Evolutionary conservation across 2,797 vertebrate genomes (phyloP), one percentile per base, ranked within the genome.

Genomic region (Uromys caudimaculatus): DNA sequence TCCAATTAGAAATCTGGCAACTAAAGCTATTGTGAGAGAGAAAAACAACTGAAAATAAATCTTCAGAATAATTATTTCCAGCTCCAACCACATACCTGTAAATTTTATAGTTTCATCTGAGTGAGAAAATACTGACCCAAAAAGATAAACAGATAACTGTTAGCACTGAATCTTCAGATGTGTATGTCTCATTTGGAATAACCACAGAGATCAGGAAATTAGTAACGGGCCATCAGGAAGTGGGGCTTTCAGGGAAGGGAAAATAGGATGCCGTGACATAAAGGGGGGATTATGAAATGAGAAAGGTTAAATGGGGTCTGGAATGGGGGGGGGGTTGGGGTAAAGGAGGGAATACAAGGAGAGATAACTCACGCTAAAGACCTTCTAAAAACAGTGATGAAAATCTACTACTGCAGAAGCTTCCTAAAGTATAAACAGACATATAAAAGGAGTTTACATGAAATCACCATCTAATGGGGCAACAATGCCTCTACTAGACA

Each of bases 1-100:
- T 88, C 76, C 71, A 95, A 94, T 95, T 95, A 92, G 67, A 95
- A 95, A 62, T 35, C 2, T 64, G 52, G 47, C 79, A 93, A 92
- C 58, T 29, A 91, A 87, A 97, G 87, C 23, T 44, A 86, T 14
- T 84, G 21, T 79, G 93, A 32, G 47, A 64, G 38, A 44, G 19
- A 91, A 82, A 88, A 82, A 83, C 77, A 91, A 93, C 32, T 64
- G 17, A 69, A 90, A 95, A 89, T 50, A 38, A 60, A 93, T 78
- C 62, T 62, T 16, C n/a, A 32, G 23, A 21, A 1, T 27, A 14
- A 86, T 83, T 86, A 86, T 86, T 86, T 86, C 47, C 62, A 86
- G 35, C 7, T 69, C 84, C 84, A 69, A 10, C 62, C 84, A 17
- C 32, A 27, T n/a, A 50, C 62, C 62, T 50, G 44, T n/a, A 67